phyloP scores from a whole-genome alignment of 35 echinoderm and acorn worm species.

The Strongylocentrotus purpuratus region DNA sequence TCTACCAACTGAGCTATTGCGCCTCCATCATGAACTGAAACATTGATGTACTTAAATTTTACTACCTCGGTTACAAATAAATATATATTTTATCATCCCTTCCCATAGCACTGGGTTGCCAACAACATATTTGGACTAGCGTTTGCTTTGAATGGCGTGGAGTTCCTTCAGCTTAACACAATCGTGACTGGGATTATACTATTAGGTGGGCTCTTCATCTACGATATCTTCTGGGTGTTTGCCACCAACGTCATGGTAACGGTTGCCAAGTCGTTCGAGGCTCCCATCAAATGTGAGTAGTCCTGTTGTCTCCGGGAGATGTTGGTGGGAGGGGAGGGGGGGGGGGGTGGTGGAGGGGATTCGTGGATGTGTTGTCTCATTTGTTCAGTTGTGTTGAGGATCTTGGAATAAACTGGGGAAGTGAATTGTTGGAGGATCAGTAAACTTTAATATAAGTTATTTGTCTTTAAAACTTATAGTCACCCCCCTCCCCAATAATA shows the following conservation, averaged over 20 bases:
- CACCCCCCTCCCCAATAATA: too few relatives aligned
- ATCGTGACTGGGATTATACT: constrained; percentile 96
- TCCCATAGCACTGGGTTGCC: constrained; percentile 91
- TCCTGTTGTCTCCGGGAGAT: too few relatives aligned
- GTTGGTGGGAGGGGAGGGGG: too few relatives aligned
- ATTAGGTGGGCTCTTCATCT: constrained; percentile 89
- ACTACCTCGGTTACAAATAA: neutral
- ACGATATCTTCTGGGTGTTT: constrained; percentile 99
- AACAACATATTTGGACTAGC: constrained; percentile 98
- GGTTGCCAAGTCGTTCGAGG: constrained; percentile 98
- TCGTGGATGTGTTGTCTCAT: too few relatives aligned
- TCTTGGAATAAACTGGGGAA: too few relatives aligned
- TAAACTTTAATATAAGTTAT: too few relatives aligned
- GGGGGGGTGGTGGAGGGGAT: too few relatives aligned
- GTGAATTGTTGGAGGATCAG: too few relatives aligned
- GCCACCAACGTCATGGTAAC: constrained; percentile 98
- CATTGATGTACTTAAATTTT: neutral
- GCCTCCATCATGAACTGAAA: neutral
- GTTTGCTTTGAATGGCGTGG: constrained; percentile 92
- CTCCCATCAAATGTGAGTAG: constrained; percentile 97
- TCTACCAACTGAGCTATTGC: too few relatives aligned
- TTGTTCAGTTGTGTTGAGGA: too few relatives aligned
- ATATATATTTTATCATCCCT: neutral
- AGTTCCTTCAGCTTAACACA: constrained; percentile 93
- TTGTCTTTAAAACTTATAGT: too few relatives aligned